Conservation (phyloP, 2,888 invertebrate species). For the Pedicia rivosa region DNA sequence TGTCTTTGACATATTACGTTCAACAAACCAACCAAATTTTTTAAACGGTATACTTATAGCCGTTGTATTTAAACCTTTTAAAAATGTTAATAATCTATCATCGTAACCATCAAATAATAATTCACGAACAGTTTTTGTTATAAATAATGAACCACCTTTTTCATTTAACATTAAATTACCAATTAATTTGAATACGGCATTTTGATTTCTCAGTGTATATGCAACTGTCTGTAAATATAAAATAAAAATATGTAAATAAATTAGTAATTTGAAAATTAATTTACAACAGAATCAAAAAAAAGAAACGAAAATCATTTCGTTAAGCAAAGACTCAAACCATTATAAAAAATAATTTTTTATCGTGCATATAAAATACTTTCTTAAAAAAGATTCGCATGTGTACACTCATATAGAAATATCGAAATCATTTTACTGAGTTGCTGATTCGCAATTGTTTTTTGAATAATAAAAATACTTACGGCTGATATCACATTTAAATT, state of each 20-base stretch:
- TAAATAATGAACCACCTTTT: constrained; percentile 36
- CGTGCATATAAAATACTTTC: too few species aligned
- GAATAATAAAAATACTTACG: constrained; percentile 36
- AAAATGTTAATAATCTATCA: constrained; percentile 49
- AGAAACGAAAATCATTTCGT: too few species aligned
- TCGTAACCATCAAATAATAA: constrained; percentile 71
- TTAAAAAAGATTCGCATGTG: too few species aligned
- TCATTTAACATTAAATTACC: constrained; percentile 39
- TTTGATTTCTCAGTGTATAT: constrained; percentile 37
- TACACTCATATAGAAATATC: too few species aligned
- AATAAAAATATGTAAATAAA: constrained; percentile 6
- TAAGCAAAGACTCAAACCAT: too few species aligned
- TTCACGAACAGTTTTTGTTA: constrained; percentile 46
- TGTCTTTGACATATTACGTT: constrained; percentile 56
- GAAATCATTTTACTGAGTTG: too few species aligned
- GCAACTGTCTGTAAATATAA: constrained; percentile 42
- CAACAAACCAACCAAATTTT: constrained; percentile 70
- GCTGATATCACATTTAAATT: constrained; percentile 61
- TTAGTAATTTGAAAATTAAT: background rate
- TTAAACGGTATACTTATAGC: constrained; percentile 43
- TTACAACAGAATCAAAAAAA: background rate
- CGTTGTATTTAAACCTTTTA: constrained; percentile 32
- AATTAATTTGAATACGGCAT: constrained; percentile 27
- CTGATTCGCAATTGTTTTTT: too few species aligned
- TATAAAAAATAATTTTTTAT: too few species aligned